Evolutionary conservation across 2,797 vertebrate genomes (phyloP).

Genomic region (Cirrhinus molitorella): DNA sequence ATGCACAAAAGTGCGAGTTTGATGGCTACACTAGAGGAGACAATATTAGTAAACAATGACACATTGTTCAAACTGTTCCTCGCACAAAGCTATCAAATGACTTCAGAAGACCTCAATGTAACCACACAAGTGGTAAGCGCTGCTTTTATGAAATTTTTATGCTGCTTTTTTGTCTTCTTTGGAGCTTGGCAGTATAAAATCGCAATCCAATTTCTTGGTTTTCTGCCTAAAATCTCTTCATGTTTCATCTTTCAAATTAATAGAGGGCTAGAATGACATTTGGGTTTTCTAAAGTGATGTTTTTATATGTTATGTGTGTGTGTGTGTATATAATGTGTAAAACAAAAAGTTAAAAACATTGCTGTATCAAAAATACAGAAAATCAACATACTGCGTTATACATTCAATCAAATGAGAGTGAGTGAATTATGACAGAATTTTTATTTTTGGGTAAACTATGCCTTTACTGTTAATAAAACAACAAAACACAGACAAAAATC

Average conservation of each 20-base stretch:
- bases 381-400: no score
- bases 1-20: not conserved
- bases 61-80: not conserved
- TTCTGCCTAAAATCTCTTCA: not conserved
- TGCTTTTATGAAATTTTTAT: constrained; percentile 24
- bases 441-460: no score
- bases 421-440: no score
- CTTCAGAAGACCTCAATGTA: not conserved
- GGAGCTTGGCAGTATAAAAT: not conserved
- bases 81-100: not conserved
- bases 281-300: not conserved
- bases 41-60: not conserved
- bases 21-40: not conserved
- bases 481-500: no score
- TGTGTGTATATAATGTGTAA: not conserved
- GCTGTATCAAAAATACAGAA: no score
- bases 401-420: no score
- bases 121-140: not conserved
- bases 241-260: not conserved
- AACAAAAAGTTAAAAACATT: not conserved
- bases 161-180: not conserved
- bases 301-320: not conserved
- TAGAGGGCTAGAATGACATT: not conserved
- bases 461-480: no score
- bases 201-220: not conserved